Conservation (phyloP, 2,113 vertebrate genomes). For the Cichladusa arquata region DNA sequence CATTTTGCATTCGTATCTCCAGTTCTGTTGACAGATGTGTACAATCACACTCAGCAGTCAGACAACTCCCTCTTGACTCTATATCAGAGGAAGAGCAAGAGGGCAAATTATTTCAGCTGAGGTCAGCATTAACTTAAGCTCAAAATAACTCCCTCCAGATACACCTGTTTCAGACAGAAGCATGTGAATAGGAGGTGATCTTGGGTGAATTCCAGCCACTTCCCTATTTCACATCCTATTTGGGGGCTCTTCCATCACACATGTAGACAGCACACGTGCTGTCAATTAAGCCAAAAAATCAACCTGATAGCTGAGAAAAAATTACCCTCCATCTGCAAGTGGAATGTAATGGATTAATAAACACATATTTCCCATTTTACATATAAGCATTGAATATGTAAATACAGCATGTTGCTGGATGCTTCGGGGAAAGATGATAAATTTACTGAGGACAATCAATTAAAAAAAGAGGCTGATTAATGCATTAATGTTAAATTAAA, state of each 20-base stretch:
- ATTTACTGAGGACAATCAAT: not conserved
- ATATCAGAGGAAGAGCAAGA: not conserved
- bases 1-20: constrained; percentile 24
- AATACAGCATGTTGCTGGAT: not conserved
- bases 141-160: constrained; percentile 47
- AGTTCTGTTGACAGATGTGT: constrained; percentile 58
- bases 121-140: constrained; percentile 44
- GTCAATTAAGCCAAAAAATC: not conserved
- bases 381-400: not conserved
- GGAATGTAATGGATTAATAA: not conserved
- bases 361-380: not conserved
- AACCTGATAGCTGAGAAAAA: not conserved
- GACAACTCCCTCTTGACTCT: constrained; percentile 49
- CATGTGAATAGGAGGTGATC: not conserved
- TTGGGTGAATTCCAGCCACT: not conserved
- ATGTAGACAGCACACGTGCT: not conserved
- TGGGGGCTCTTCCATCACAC: not conserved
- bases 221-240: constrained; percentile 20
- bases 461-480: not conserved
- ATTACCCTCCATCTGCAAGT: not conserved
- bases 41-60: constrained; percentile 43
- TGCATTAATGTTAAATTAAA: not conserved
- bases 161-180: constrained; percentile 61
- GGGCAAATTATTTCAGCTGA: constrained; percentile 57
- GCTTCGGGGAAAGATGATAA: not conserved